phyloP scores from a whole-genome alignment of 2,113 vertebrate species.

The Oreotrochilus melanogaster region DNA sequence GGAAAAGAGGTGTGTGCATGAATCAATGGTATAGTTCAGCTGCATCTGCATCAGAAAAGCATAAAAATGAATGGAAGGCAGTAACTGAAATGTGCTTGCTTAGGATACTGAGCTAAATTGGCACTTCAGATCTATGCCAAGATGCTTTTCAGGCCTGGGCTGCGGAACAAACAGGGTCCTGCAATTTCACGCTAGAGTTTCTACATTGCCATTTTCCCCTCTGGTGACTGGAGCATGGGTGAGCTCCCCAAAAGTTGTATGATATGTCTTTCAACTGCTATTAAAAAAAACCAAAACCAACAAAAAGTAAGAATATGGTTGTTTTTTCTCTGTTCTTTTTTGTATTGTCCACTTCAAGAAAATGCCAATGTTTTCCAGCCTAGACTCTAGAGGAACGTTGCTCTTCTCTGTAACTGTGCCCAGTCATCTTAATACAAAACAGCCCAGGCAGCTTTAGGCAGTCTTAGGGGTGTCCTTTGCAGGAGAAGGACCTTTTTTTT shows the following conservation, averaged over 20 bases:
- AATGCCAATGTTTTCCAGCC: neutral
- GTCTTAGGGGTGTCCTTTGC: neutral
- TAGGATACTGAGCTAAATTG: neutral
- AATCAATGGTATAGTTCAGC: constrained; percentile 64
- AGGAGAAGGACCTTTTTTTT: neutral
- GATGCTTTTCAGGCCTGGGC: neutral
- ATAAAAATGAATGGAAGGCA: constrained; percentile 61
- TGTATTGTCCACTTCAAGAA: neutral
- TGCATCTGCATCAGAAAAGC: constrained; percentile 70
- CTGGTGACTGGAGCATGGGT: neutral
- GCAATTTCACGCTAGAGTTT: neutral
- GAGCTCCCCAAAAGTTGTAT: neutral
- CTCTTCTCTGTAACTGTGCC: neutral
- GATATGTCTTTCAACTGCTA: neutral
- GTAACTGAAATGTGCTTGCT: neutral
- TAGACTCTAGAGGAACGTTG: neutral
- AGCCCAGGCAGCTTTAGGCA: neutral
- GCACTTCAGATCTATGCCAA: neutral
- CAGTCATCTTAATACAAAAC: neutral
- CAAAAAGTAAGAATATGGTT: neutral
- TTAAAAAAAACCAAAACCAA: neutral
- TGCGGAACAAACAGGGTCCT: constrained; percentile 14
- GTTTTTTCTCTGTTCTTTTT: neutral
- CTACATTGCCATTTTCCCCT: neutral
- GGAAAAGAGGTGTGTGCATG: constrained; percentile 57